Conservation (phyloP, 2,797 vertebrate genomes). For the Malurus splendens region DNA sequence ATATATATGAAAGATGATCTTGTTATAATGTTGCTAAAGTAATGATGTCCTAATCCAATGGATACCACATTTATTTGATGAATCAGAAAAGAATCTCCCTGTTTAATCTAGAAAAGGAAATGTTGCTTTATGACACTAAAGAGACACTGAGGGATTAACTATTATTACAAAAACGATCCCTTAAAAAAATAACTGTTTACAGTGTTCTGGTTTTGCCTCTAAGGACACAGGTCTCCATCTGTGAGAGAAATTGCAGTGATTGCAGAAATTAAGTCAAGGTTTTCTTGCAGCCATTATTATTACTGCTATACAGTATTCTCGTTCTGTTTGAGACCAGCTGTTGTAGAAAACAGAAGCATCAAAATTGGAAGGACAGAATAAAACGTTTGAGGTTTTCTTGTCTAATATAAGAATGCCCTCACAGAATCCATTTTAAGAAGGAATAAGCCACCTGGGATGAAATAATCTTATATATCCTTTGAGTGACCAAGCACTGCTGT, state of each 20-base stretch:
- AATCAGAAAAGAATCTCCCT: background rate
- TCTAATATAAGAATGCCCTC: background rate
- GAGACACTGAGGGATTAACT: background rate
- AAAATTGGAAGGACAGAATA: background rate
- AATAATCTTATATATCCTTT: background rate
- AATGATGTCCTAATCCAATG: background rate
- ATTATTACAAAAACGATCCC: background rate
- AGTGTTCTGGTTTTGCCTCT: background rate
- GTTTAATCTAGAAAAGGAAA: background rate
- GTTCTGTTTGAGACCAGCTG: background rate
- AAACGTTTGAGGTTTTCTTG: background rate
- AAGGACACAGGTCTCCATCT: background rate
- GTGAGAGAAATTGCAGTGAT: background rate
- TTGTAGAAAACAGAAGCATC: background rate
- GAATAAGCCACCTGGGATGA: background rate
- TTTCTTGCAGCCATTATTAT: background rate
- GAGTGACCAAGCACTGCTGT: background rate
- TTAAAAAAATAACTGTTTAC: background rate
- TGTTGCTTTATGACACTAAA: background rate
- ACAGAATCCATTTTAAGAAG: background rate
- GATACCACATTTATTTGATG: background rate
- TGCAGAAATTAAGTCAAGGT: background rate
- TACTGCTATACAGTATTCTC: background rate
- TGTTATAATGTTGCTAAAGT: rapidly evolving
- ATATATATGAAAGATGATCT: background rate